Conservation (phyloP, 2,797 vertebrate genomes). For the Oceanodroma leucorhoa region DNA sequence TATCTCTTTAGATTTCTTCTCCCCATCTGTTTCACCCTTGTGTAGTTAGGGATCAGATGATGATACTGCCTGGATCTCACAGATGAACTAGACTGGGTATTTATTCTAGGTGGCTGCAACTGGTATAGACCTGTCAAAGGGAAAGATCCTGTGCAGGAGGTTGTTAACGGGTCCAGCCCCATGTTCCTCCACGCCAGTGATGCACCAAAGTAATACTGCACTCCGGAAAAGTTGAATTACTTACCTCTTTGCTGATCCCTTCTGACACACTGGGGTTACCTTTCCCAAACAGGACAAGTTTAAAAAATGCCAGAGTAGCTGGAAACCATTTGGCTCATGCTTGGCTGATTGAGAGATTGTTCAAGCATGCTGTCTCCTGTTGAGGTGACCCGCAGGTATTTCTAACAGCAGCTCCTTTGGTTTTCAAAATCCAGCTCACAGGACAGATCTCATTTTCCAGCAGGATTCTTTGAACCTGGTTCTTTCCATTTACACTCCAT, state of each 20-base stretch:
- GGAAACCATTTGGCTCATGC: neutral
- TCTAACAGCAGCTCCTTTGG: neutral
- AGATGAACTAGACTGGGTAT: rapidly evolving
- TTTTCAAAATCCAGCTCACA: neutral
- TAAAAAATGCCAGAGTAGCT: neutral
- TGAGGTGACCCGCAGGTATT: neutral
- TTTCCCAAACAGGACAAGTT: neutral
- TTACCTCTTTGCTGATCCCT: neutral
- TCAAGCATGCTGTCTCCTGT: neutral
- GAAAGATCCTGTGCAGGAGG: rapidly evolving
- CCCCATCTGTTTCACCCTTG: neutral
- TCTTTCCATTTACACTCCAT: neutral
- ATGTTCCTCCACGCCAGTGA: rapidly evolving
- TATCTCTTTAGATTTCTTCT: neutral
- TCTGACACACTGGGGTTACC: neutral
- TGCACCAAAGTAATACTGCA: rapidly evolving
- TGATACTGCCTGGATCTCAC: neutral
- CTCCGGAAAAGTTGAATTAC: rapidly evolving
- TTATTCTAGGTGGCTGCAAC: neutral
- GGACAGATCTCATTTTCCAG: neutral
- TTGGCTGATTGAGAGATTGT: neutral
- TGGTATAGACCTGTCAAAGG: neutral
- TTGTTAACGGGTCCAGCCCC: neutral
- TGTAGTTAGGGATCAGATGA: neutral
- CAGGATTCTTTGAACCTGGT: neutral